A percentile compares a stretch with the other conserved stretches of the same genome.
These are phyloP conservation scores for Margarornis squamiger DNA, from an alignment of 2,797 vertebrate species.

Conservation along the genomic window DNA sequence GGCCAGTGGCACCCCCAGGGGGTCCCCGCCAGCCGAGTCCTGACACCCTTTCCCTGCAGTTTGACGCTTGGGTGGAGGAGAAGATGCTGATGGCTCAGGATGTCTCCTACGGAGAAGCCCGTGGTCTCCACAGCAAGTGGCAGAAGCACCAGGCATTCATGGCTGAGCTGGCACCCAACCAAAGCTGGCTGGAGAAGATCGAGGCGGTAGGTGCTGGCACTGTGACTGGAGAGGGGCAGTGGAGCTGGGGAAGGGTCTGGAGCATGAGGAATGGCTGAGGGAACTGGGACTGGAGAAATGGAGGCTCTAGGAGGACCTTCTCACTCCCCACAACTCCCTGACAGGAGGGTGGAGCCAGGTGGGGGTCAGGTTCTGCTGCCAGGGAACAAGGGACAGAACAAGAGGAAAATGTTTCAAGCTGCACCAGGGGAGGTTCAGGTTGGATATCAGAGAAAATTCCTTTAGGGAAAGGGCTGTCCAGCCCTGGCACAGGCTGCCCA, in stretches of 20 bases:
- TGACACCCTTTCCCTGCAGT: slow-evolving; percentile 70
- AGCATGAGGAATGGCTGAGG: background rate
- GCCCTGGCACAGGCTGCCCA: background rate
- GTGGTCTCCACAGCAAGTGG: slow-evolving; percentile 94
- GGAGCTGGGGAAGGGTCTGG: background rate
- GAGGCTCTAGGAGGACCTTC: background rate
- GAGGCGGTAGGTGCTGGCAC: slow-evolving; percentile 77
- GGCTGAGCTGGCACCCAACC: slow-evolving; percentile 92
- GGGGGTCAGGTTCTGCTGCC: background rate
- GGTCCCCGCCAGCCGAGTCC: rapidly evolving
- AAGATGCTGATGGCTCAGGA: slow-evolving; percentile 97
- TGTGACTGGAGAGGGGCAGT: rapidly evolving
- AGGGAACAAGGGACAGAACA: background rate
- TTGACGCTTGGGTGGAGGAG: slow-evolving; percentile 95
- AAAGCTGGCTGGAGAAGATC: slow-evolving; percentile 88
- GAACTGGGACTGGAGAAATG: background rate
- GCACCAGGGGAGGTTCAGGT: background rate
- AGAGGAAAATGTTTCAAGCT: background rate
- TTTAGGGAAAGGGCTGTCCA: background rate
- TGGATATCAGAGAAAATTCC: background rate
- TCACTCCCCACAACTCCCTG: background rate
- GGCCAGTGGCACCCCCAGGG: rapidly evolving
- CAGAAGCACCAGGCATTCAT: slow-evolving; percentile 95
- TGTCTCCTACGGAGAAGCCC: slow-evolving; percentile 87
- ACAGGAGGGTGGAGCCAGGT: background rate